Base-by-base conservation (phyloP, 2,888 invertebrate genomes). In the Trichopoda pennipes region DNA sequence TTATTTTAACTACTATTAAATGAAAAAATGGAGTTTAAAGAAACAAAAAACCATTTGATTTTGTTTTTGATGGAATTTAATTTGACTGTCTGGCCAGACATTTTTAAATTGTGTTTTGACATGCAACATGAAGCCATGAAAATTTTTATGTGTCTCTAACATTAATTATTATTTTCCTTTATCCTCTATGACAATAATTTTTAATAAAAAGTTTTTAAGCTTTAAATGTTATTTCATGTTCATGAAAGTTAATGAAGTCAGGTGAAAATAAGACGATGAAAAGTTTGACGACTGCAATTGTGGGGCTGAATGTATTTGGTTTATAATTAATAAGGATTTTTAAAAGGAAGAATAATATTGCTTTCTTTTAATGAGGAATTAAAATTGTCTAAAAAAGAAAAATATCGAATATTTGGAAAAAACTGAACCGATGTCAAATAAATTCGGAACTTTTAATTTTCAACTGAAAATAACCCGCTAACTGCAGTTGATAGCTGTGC, bases 11-110 rank as follows among this genome's bases (percentile, higher is more conserved):
- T 10, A 3, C 19, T 49, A 19, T 7, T 17, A 21, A 35, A 42
- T 68, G 42, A 23, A 16, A 1, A 42, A 58, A 60, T 14, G 19
- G n/a, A 51, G 60, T 32, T 21, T 42, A 12, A 16, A 51, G 12
- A 58, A 19, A n/a, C 7, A 21, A 51, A 44, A 35, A 64, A 35
- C 38, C 38, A 28, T 55, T 63, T 63, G 60, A 66, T 60, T 64
- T 23, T 28, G 10, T 68, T 35, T 64, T 44, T 16, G n/a, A 0
- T 68, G 74, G 7, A 73, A 19, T 42, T 51, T 60, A 51, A 44
- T 66, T 66, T 75, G n/a, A 2, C 68, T 28, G 21, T n/a, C 44
- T 74, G 81, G 77, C 81, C 73, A 81, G 81, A 77, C 81, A 58
- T 55, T 70, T 58, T 53, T 47, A 74, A 78, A 81, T 74, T 69